Base-by-base conservation (phyloP, 2,888 invertebrate species). In the Acleris emargana region DNA sequence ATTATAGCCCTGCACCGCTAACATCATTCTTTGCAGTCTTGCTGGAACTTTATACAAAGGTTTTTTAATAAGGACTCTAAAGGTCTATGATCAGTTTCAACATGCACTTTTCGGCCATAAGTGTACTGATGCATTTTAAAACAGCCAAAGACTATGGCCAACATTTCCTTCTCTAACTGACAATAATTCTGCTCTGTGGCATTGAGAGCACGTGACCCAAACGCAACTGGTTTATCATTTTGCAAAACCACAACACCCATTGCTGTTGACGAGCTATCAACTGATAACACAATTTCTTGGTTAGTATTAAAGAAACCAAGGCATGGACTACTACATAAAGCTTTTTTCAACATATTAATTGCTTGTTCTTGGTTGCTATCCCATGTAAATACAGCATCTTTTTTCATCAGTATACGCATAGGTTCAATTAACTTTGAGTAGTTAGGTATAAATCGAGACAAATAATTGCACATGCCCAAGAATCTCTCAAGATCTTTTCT, bases 131-230 rank as follows among this genome's bases (percentile, higher is more conserved):
- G 69, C 32, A 67, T 64, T 50, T 68, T 69, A 2, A 72, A 68
- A 66, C 74, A 74, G 22, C 71, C 76, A 64, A 63, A 74, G 7
- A 72, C 73, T 9, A 76, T 67, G 9, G 74, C 73, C 7, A 77
- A 49, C 42, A 76, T 62, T 67, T 79, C 76, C 64, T 78, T 77
- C 67, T 78, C 75, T 11, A 77, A 67, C 47, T 74, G 72, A 58
- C 67, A 70, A 53, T 76, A 76, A 47, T 70, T 64, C 67, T 71
- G 38, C 54, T 70, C 62, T 18, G 72, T 61, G 2, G 32, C 17
- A 25, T 58, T 70, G 2, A 72, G 50, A 1, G 66, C 18, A 32
- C 64, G 43, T 9, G 68, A 68, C 1, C 67, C 71, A 66, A 64
- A 71, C 25, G 68, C 67, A 28, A 72, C 49, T 20, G 67, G 69